These are phyloP conservation scores for Patella caerulea DNA, from an alignment of 2,888 invertebrate genomes.

Conservation along the genomic window DNA sequence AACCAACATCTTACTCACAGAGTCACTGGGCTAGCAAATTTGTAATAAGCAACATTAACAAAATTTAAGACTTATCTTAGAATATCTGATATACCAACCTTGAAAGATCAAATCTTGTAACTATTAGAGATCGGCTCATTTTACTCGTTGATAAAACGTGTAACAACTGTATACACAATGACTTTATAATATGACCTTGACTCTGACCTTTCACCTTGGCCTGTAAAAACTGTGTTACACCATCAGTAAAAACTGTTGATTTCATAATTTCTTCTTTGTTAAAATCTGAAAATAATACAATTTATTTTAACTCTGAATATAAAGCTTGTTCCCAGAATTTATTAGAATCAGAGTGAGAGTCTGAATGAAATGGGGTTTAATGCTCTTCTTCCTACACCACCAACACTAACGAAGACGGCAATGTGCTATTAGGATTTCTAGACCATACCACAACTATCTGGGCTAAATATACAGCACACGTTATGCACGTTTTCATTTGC, in stretches of 20 bases:
- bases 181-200: constrained; percentile 48
- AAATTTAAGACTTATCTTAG: background rate
- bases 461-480: too few species aligned
- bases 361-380: too few species aligned
- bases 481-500: too few species aligned
- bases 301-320: constrained; percentile 16
- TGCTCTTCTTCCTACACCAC: too few species aligned
- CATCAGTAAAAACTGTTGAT: constrained; percentile 40
- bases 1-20: too few species aligned
- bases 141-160: constrained; percentile 52
- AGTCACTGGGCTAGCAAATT: too few species aligned
- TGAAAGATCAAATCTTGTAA: constrained; percentile 50
- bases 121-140: constrained; percentile 49
- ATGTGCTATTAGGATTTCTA: too few species aligned
- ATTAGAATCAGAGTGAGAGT: too few species aligned
- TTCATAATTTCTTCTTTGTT: constrained; percentile 49
- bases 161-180: constrained; percentile 49
- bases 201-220: constrained; percentile 54
- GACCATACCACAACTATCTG: too few species aligned
- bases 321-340: too few species aligned
- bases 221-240: constrained; percentile 49
- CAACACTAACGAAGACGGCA: too few species aligned
- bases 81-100: constrained; percentile 40
- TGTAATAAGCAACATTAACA: too few species aligned
- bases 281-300: constrained; percentile 41